Percentiles rank a stretch among this genome's conserved stretches.
Conservation (phyloP, 1,140 invertebrate genomes). For the Polyergus mexicanus region DNA sequence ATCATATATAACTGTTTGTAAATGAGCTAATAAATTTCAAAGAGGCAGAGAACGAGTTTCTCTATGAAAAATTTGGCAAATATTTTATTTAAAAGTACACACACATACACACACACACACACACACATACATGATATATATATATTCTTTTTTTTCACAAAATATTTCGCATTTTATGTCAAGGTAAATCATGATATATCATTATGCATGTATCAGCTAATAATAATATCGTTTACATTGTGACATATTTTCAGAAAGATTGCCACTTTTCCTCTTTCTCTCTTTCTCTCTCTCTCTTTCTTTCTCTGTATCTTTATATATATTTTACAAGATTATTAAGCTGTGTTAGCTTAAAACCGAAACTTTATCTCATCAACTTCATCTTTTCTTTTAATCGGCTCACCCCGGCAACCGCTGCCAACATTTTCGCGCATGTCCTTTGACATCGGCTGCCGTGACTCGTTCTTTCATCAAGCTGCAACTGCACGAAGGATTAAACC, state of each 20-base stretch:
- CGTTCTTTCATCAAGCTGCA: conserved; percentile 45
- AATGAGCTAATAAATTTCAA: too few species aligned
- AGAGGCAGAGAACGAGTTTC: too few species aligned
- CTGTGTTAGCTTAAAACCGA: background rate
- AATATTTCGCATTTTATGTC: too few species aligned
- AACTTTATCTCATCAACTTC: background rate
- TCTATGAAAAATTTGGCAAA: too few species aligned
- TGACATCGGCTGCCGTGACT: background rate
- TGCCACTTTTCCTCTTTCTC: too few species aligned
- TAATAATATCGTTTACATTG: background rate
- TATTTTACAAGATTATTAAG: background rate
- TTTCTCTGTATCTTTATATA: background rate
- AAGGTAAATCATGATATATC: too few species aligned
- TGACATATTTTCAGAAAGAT: background rate
- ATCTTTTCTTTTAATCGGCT: background rate
- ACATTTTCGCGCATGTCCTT: background rate
- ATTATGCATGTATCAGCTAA: background rate
- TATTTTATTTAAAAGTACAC: too few species aligned
- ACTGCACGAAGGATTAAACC: conserved; percentile 36
- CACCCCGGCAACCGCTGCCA: background rate
- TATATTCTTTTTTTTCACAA: too few species aligned
- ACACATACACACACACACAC: too few species aligned
- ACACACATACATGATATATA: too few species aligned
- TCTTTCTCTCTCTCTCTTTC: too few species aligned
- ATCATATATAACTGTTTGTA: too few species aligned